Conservation (phyloP, 1,140 invertebrate species). For the Trichonephila clavipes region DNA sequence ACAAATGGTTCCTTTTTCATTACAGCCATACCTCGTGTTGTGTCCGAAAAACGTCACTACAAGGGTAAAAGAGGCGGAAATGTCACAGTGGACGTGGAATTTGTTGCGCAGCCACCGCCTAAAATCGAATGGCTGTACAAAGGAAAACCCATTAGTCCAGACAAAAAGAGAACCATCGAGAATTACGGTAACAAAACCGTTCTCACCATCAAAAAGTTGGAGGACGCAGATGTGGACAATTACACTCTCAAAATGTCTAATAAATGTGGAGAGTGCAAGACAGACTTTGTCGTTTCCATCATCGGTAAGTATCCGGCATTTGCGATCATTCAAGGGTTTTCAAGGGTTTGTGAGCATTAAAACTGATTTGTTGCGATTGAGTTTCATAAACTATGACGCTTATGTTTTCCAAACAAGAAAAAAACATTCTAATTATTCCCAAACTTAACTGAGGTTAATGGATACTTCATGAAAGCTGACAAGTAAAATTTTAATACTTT, state of each 20-base stretch:
- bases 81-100: slow-evolving; percentile 87
- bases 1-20: background rate
- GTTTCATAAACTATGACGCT: no score
- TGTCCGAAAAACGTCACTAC: slow-evolving; percentile 77
- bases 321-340: no score
- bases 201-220: slow-evolving; percentile 88
- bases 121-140: slow-evolving; percentile 89
- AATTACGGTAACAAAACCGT: slow-evolving; percentile 86
- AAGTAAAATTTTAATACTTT: no score
- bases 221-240: slow-evolving; percentile 87
- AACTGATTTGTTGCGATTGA: no score
- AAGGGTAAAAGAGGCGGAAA: slow-evolving; percentile 83
- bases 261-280: slow-evolving; percentile 86
- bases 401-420: no score
- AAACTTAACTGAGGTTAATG: no score
- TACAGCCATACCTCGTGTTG: slow-evolving; percentile 77
- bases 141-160: slow-evolving; percentile 82
- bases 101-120: slow-evolving; percentile 86
- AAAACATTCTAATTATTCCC: no score
- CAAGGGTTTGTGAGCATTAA: no score
- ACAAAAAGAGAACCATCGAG: slow-evolving; percentile 82
- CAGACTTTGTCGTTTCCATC: slow-evolving; percentile 86
- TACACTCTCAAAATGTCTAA: slow-evolving; percentile 88
- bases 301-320: slow-evolving; percentile 84
- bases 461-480: no score